Evolutionary conservation across 2,888 invertebrate genomes (phyloP).

Genomic region (Apotomis betuletana): DNA sequence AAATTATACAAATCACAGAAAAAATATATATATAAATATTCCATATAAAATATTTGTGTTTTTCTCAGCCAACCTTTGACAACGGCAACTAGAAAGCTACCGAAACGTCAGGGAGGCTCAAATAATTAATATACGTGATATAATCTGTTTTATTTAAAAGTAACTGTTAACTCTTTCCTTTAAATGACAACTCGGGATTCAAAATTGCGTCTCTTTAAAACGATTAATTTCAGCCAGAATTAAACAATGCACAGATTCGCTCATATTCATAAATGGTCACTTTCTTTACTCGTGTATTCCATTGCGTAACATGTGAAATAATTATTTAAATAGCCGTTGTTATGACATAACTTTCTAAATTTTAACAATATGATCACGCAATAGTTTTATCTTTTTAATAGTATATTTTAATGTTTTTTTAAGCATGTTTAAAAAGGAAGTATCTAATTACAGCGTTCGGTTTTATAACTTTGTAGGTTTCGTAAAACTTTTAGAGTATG

Average conservation of each 20-base stretch:
- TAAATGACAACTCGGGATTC: neutral
- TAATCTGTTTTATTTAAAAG: neutral
- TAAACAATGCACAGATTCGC: slow-evolving; percentile 30
- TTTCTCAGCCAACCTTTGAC: too few relatives aligned
- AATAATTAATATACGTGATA: too few relatives aligned
- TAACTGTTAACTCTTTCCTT: neutral
- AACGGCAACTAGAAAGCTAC: too few relatives aligned
- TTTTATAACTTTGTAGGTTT: slow-evolving; percentile 26
- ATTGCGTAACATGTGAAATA: slow-evolving; percentile 77
- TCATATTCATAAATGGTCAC: slow-evolving; percentile 76
- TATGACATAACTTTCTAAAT: slow-evolving; percentile 70
- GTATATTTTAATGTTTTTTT: slow-evolving; percentile 35
- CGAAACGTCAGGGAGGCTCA: too few relatives aligned
- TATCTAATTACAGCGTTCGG: slow-evolving; percentile 20
- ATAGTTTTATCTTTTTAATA: slow-evolving; percentile 49
- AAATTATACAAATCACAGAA: too few relatives aligned
- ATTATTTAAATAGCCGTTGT: slow-evolving; percentile 77
- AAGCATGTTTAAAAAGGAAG: slow-evolving; percentile 38
- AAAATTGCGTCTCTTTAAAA: slow-evolving; percentile 21
- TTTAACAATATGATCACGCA: slow-evolving; percentile 70
- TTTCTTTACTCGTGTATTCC: slow-evolving; percentile 67
- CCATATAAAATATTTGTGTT: too few relatives aligned
- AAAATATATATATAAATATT: too few relatives aligned
- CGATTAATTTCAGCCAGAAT: slow-evolving; percentile 18
- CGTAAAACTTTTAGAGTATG: slow-evolving; percentile 3